These are phyloP conservation scores for Ecdyonurus torrentis DNA, from an alignment of 2,888 invertebrate genomes.

Conservation along the genomic window DNA sequence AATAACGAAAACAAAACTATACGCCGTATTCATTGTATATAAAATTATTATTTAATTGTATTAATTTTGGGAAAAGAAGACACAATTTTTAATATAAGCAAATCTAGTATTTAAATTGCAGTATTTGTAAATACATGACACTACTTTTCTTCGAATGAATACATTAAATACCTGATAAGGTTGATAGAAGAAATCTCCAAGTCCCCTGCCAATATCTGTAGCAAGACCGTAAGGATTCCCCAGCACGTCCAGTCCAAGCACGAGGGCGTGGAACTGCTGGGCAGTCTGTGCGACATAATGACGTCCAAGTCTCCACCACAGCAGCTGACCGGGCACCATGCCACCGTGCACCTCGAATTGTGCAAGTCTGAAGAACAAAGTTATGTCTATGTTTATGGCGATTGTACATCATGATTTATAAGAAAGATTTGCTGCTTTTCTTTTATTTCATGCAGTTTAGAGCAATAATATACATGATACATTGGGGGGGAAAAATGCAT, in stretches of 20 bases:
- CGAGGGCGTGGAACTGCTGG: constrained; percentile 65
- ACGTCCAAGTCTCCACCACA: constrained; percentile 36
- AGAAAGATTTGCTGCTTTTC: too few species aligned
- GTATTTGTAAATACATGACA: not conserved
- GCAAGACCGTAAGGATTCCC: constrained; percentile 59
- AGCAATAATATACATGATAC: too few species aligned
- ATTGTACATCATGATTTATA: too few species aligned
- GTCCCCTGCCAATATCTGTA: constrained; percentile 40
- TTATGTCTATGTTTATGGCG: too few species aligned
- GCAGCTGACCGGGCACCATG: constrained; percentile 26
- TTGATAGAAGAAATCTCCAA: constrained; percentile 43
- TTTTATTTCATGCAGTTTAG: too few species aligned
- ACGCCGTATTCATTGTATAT: too few species aligned
- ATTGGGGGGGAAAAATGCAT: too few species aligned
- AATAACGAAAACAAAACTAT: too few species aligned
- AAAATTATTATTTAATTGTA: too few species aligned
- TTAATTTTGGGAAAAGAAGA: too few species aligned
- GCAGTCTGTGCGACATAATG: constrained; percentile 54
- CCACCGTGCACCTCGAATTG: constrained; percentile 44
- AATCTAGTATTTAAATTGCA: too few species aligned
- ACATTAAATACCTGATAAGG: constrained; percentile 34
- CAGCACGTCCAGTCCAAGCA: constrained; percentile 58
- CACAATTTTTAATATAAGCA: too few species aligned
- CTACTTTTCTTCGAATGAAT: not conserved
- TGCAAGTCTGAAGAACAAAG: constrained; percentile 49